Conservation (phyloP, 2,888 invertebrate genomes). For the Cheilosia grossa region DNA sequence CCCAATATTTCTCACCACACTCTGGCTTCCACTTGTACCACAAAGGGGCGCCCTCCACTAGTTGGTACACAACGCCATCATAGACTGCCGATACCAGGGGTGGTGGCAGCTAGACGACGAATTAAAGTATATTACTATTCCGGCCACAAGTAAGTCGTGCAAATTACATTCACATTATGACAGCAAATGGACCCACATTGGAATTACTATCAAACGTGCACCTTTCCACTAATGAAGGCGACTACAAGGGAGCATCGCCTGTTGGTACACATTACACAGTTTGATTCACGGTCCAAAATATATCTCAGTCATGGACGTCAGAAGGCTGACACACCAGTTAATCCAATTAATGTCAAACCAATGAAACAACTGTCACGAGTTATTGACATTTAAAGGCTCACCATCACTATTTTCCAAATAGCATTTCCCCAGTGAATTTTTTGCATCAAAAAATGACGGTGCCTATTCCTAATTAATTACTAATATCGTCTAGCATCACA, state of each 20-base stretch:
- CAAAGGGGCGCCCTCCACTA: slow-evolving; percentile 87
- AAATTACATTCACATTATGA: slow-evolving; percentile 20
- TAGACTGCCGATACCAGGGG: slow-evolving; percentile 82
- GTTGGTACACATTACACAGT: slow-evolving; percentile 19
- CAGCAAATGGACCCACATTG: slow-evolving; percentile 22
- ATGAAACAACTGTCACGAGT: slow-evolving; percentile 49
- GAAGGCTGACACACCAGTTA: slow-evolving; percentile 43
- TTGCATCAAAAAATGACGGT: slow-evolving; percentile 12
- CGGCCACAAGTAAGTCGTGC: slow-evolving; percentile 47
- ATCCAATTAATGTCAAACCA: slow-evolving; percentile 62
- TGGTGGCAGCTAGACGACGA: slow-evolving; percentile 44
- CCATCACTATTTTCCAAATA: slow-evolving; percentile 4
- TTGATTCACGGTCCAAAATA: slow-evolving; percentile 29
- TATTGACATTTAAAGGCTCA: slow-evolving; percentile 44
- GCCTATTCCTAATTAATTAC: slow-evolving; percentile 47
- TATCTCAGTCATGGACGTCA: slow-evolving; percentile 21
- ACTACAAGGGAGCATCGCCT: slow-evolving; percentile 10
- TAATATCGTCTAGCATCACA: slow-evolving; percentile 42
- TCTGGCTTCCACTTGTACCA: slow-evolving; percentile 96
- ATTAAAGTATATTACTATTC: slow-evolving; percentile 38
- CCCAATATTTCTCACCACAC: slow-evolving; percentile 92
- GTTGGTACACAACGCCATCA: slow-evolving; percentile 92
- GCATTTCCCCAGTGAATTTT: slow-evolving; percentile 40
- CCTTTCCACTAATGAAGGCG: slow-evolving; percentile 43
- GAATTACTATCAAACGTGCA: slow-evolving; percentile 22